phyloP scores from a whole-genome alignment of 2,113 vertebrate species.

The Callopanchax toddi region DNA sequence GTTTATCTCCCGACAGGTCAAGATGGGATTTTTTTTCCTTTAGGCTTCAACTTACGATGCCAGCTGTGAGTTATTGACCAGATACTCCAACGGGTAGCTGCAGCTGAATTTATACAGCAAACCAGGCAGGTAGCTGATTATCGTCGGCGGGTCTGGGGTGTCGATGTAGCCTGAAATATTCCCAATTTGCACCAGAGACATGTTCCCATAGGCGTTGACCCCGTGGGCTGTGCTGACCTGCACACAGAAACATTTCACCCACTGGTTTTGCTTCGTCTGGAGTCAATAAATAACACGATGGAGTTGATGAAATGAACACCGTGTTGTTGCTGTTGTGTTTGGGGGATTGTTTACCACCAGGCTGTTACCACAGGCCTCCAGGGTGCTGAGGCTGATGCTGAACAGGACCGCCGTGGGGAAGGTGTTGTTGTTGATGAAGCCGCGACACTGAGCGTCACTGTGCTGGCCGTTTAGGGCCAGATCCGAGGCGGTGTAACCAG shows the following conservation, averaged over 20 bases:
- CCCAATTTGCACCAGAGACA: conserved; percentile 93
- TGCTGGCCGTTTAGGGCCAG: conserved; percentile 92
- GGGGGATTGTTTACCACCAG: conserved; percentile 86
- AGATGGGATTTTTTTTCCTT: no score
- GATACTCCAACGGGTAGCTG: conserved; percentile 95
- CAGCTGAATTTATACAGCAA: conserved; percentile 98
- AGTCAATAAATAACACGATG: not conserved
- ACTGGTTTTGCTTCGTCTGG: conserved; percentile 9
- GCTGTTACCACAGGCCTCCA: conserved; percentile 93
- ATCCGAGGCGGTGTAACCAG: conserved; percentile 92
- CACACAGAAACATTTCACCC: conserved; percentile 33
- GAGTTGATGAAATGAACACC: conserved; percentile 14
- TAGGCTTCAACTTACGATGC: conserved; percentile 98
- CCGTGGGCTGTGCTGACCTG: conserved; percentile 91
- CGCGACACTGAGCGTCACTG: conserved; percentile 89
- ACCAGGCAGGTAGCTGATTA: conserved; percentile 97
- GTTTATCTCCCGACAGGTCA: no score
- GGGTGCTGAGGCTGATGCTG: conserved; percentile 93
- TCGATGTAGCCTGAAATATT: conserved; percentile 96
- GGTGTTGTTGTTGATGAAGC: conserved; percentile 97
- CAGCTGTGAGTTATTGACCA: conserved; percentile 97
- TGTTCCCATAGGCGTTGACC: conserved; percentile 88
- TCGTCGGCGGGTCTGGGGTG: conserved; percentile 92
- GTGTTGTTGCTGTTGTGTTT: not conserved
- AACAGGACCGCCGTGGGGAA: conserved; percentile 95